Base-by-base conservation (phyloP, 2,113 vertebrate species). In the Myrmecophaga tridactyla region DNA sequence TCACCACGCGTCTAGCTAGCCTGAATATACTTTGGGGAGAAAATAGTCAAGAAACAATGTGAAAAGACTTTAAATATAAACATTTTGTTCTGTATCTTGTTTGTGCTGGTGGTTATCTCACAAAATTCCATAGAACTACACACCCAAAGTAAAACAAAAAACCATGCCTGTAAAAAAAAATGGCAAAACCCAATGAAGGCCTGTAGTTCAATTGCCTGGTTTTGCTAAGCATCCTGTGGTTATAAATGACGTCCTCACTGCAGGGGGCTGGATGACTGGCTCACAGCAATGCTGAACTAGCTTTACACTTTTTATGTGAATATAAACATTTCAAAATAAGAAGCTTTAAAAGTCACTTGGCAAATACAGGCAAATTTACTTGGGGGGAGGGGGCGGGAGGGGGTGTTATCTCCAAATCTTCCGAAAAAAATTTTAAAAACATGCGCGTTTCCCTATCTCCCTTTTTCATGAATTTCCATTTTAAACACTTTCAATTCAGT, bases 151-250 rank as follows among this genome's bases (percentile, higher is more conserved):
- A n/a, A 72, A 51, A 46, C 39, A n/a, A n/a, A 60, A 63, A 6
- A 1, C 11, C 11, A 0, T 39, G 8, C 25, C 31, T 4, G 4
- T 3, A 7, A 41, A 78, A 48, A n/a, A n/a, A 76, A 36, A 60
- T 0, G 4, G 56, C 25, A 21, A 75, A 76, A 86, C 31, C 41
- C 51, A 29, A 39, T 9, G 4, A 31, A 10, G 4, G 34, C 20
- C 36, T 73, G 25, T 6, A 31, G 39, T 46, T 10, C 51, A 48
- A 27, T 14, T 21, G 34, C 69, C 63, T 34, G 53, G 53, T 25
- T 83, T 65, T 67, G 41, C 27, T 17, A 76, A 78, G 69, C 36
- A n/a, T 3, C n/a, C 65, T 58, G 29, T 29, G 84, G 34, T 20
- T 14, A 77, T 27, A 56, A 86, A 80, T 89, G 48, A 31, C 1